A percentile compares a stretch with the other conserved stretches of the same genome.
Conservation (phyloP, 2,113 vertebrate genomes). For the Sporophila hypoxantha region DNA sequence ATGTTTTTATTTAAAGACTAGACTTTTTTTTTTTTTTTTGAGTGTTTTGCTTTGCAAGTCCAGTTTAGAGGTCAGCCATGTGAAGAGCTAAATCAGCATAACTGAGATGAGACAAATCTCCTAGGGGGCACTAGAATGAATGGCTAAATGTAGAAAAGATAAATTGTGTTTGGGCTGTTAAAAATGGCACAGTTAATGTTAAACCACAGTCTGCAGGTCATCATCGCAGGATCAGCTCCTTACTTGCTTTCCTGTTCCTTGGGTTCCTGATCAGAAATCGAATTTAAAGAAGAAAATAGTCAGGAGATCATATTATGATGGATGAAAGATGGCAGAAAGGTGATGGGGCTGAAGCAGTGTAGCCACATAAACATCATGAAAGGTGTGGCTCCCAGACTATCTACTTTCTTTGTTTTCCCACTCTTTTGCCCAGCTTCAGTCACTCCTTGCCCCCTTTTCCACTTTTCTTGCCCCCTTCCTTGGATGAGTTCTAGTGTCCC, state of each 20-base stretch:
- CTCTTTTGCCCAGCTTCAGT: neutral
- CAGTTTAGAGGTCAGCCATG: neutral
- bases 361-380: accelerated
- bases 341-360: neutral
- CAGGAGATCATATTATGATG: neutral
- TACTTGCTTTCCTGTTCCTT: neutral
- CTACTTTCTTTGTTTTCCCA: neutral
- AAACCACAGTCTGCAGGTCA: neutral
- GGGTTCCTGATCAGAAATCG: neutral
- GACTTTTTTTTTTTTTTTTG: neutral
- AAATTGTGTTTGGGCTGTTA: neutral
- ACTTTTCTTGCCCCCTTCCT: neutral
- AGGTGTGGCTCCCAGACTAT: neutral
- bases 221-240: neutral
- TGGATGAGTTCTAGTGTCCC: neutral
- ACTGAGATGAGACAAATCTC: neutral
- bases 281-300: neutral
- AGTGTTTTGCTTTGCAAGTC: neutral
- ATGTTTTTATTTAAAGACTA: neutral
- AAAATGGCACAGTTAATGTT: neutral
- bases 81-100: constrained; percentile 1
- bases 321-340: neutral
- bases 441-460: neutral
- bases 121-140: neutral
- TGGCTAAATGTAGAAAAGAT: neutral